Evolutionary conservation across 2,888 invertebrate genomes (phyloP), one percentile per base, ranked within the genome.

Genomic region (Luperina testacea): DNA sequence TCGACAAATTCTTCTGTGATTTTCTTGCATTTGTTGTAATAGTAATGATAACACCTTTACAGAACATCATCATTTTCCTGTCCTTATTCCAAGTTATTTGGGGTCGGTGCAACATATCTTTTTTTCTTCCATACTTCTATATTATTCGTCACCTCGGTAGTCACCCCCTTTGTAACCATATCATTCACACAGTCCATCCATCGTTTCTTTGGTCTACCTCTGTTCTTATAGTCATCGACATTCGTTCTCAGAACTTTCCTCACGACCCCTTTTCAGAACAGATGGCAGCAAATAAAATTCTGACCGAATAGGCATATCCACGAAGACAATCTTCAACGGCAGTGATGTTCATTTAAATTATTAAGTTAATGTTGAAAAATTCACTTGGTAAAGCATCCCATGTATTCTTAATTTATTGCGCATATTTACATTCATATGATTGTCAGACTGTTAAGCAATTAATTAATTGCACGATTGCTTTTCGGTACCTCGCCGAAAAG

Each of bases 391-490:
- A 84, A 83, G 70, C 83, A 82, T 83, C 83, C 78, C 72, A 83
- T 73, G 82, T 82, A 65, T 81, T 84, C 65, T 84, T 84, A 82
- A 88, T 82, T 83, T 80, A 87, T 78, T 85, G 79, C 75, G 45
- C 72, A 72, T 82, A 88, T 89, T 89, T 89, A 88, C 79, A 78
- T 83, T 78, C 53, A 51, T 79, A 86, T 82, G 86, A 86, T 89
- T 89, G 87, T 87, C 83, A 87, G 78, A 65, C 61, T 83, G 67
- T 80, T 82, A 84, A 86, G 84, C 84, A 83, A 84, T 89, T 86
- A 90, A 90, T 91, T 89, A 89, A 92, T 92, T 91, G 87, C 85
- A 86, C 78, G 83, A 89, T 87, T 88, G 82, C 75, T 90, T 90
- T 90, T 89, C 81, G 78, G 91, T 90, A 90, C 81, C 77, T 81